Evolutionary conservation across 1,140 invertebrate genomes (phyloP).

Genomic region (Mycetomoellerius zeteki): DNA sequence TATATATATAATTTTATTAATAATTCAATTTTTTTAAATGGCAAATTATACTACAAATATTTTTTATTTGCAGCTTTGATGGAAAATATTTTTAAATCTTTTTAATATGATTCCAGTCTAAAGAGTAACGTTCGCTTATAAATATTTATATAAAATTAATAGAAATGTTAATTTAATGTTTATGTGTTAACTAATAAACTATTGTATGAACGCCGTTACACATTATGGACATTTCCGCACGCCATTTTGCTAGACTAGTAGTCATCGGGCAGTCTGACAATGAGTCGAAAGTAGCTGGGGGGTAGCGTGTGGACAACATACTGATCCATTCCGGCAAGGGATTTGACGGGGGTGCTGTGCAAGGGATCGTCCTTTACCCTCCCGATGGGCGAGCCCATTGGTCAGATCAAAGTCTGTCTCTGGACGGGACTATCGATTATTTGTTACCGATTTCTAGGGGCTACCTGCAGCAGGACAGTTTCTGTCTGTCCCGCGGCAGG

Average conservation of each 20-base stretch:
- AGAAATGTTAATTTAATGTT: not conserved
- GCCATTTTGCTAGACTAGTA: constrained; percentile 77
- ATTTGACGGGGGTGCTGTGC: constrained; percentile 77
- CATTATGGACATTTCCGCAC: constrained; percentile 35
- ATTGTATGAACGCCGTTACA: not conserved
- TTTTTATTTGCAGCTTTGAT: not conserved
- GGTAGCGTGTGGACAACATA: constrained; percentile 74
- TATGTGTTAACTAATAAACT: no score
- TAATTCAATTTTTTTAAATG: not conserved
- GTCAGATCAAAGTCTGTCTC: constrained; percentile 78
- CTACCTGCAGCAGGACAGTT: constrained; percentile 58
- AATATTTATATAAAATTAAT: not conserved
- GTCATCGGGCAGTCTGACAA: constrained; percentile 65
- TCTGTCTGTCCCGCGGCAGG: constrained; percentile 30
- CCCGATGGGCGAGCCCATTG: constrained; percentile 78
- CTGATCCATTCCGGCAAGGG: constrained; percentile 72
- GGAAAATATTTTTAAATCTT: not conserved
- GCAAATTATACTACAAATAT: not conserved
- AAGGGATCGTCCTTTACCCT: constrained; percentile 80
- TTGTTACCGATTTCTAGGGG: constrained; percentile 76
- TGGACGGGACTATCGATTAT: constrained; percentile 82
- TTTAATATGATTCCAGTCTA: not conserved
- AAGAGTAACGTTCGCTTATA: not conserved
- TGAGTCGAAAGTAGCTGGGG: constrained; percentile 76
- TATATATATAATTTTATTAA: no score